Evolutionary conservation across 2,888 invertebrate species (phyloP), one percentile per base, ranked within the genome.

Genomic region (Eledona agricola): DNA sequence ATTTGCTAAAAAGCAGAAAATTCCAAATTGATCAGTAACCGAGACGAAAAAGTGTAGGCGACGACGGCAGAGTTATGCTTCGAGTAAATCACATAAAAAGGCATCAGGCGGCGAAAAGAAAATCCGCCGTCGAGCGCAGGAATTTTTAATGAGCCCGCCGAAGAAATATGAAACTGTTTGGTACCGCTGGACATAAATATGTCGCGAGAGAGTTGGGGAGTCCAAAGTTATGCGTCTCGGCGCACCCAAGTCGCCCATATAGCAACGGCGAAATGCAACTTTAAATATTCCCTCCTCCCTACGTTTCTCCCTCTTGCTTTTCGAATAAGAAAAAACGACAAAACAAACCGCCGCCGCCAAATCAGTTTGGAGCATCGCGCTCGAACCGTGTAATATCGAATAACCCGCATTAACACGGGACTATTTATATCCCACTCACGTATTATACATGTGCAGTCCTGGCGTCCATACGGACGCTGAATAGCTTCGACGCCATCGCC

Each of bases 201-300:
- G 68, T 64, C 70, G 57, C 65, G 16, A 37, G 67, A 63, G 67
- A 68, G 64, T 61, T 50, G 55, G 61, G 58, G 60, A 60, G 63
- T 55, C 58, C 60, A 62, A 67, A 71, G 64, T 71, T 71, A 70
- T 71, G 69, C 64, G 68, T 67, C 68, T 67, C 61, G 66, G 65
- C 60, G 60, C 62, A 66, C 66, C 64, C 67, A 60, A 62, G 69
- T 63, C 60, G 62, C 65, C 59, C 66, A 54, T 67, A 65, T 60
- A 62, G 60, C 60, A 62, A 63, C 59, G 58, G 63, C 50, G 55
- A 66, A 65, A 59, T 64, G 60, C 60, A 61, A 57, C 51, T 45
- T 63, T 58, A 58, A 66, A 58, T 58, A 58, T 63, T 62, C 60
- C 60, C 58, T 34, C 6, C 31, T 29, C 12, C 12, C 32, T 3